These are phyloP conservation scores for Xiphorhynchus erythropygius DNA, from an alignment of 2,797 vertebrate species.

Conservation along the genomic window DNA sequence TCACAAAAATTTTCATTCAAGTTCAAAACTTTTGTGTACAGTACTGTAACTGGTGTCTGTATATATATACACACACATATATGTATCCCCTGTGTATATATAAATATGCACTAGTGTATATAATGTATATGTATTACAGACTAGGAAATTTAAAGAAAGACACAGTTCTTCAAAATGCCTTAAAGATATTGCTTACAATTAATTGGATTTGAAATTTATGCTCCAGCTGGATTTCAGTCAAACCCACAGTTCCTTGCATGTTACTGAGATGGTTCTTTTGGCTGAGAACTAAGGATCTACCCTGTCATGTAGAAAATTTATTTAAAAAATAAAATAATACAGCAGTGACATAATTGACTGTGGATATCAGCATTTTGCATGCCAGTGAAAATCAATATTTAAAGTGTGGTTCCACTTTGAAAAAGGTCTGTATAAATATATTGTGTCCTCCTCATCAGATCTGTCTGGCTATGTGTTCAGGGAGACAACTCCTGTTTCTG, in stretches of 20 bases:
- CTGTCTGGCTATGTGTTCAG: neutral
- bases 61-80: neutral
- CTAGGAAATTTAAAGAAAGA: constrained; percentile 23
- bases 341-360: neutral
- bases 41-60: neutral
- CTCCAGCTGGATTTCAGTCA: constrained; percentile 58
- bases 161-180: constrained; percentile 23
- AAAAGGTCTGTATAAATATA: constrained; percentile 21
- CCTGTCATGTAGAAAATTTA: constrained; percentile 46
- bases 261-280: constrained; percentile 66
- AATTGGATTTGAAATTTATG: constrained; percentile 49
- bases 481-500: constrained; percentile 19
- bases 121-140: neutral
- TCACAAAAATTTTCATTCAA: constrained; percentile 32
- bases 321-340: constrained; percentile 66
- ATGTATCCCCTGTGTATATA: neutral
- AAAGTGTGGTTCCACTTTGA: constrained; percentile 27
- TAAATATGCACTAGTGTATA: constrained; percentile 19
- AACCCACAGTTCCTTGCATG: constrained; percentile 49
- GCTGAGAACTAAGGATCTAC: constrained; percentile 39
- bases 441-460: constrained; percentile 4
- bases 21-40: constrained; percentile 28
- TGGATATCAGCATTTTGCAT: constrained; percentile 48
- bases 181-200: constrained; percentile 59
- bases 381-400: constrained; percentile 57